Conservation (phyloP, 2,888 invertebrate genomes). For the Phyllotreta striolata region DNA sequence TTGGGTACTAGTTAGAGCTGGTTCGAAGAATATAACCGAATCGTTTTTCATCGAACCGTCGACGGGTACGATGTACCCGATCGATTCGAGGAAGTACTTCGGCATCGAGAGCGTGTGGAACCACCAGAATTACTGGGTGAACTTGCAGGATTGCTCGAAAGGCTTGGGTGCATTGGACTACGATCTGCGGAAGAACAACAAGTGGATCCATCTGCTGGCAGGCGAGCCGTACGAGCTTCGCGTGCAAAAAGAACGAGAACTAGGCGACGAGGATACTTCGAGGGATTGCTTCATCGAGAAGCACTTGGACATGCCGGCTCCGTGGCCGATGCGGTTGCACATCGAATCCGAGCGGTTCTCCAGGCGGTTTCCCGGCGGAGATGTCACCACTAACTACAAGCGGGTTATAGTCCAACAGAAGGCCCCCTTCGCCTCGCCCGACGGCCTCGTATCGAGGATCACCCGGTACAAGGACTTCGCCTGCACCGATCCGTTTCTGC, state of each 20-base stretch:
- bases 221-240: slow-evolving; percentile 70
- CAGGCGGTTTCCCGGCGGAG: slow-evolving; percentile 76
- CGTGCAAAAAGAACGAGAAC: slow-evolving; percentile 55
- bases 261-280: slow-evolving; percentile 62
- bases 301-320: slow-evolving; percentile 78
- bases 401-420: slow-evolving; percentile 78
- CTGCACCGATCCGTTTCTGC: slow-evolving; percentile 58
- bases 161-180: slow-evolving; percentile 67
- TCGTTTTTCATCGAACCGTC: slow-evolving; percentile 86
- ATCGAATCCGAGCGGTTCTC: slow-evolving; percentile 66
- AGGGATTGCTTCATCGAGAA: slow-evolving; percentile 68
- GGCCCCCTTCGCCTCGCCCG: slow-evolving; percentile 76
- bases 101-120: slow-evolving; percentile 89
- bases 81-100: slow-evolving; percentile 70
- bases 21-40: slow-evolving; percentile 66
- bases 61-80: slow-evolving; percentile 73
- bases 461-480: slow-evolving; percentile 66
- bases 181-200: slow-evolving; percentile 66
- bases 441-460: slow-evolving; percentile 75
- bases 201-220: slow-evolving; percentile 79
- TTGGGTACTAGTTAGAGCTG: slow-evolving; percentile 80
- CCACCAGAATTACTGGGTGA: slow-evolving; percentile 82
- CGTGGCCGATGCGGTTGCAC: slow-evolving; percentile 76
- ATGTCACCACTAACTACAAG: slow-evolving; percentile 73
- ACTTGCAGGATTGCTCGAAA: slow-evolving; percentile 67